These are phyloP conservation scores for Aplidium turbinatum DNA, from an alignment of 23 tunicate species.

Conservation along the genomic window DNA sequence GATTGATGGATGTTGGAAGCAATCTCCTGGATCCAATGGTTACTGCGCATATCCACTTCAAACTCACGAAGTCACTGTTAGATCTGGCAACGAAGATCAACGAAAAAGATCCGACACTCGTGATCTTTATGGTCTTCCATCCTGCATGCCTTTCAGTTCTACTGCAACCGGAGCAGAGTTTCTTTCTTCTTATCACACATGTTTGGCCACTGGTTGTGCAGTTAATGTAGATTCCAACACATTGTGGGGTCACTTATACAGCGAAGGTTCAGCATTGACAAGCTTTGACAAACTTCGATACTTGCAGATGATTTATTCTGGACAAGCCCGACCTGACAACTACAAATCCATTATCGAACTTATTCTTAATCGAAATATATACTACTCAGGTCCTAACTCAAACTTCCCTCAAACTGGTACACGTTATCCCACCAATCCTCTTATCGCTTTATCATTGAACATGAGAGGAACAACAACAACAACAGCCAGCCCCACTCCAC, in stretches of 20 bases:
- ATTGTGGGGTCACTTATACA: not conserved
- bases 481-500: no score
- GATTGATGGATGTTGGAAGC: constrained; percentile 81
- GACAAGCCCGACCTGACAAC: constrained; percentile 72
- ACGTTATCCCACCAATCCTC: not conserved
- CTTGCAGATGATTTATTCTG: constrained; percentile 24
- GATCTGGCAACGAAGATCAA: constrained; percentile 40
- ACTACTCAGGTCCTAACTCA: not conserved
- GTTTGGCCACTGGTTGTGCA: constrained; percentile 74
- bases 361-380: not conserved
- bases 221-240: constrained; percentile 12
- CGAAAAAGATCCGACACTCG: not conserved
- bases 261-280: constrained; percentile 3
- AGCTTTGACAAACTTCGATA: not conserved
- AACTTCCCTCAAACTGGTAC: not conserved
- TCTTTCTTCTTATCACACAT: constrained; percentile 47
- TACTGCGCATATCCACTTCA: constrained; percentile 59
- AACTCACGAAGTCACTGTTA: constrained; percentile 12
- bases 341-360: not conserved
- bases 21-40: not conserved
- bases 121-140: constrained; percentile 46
- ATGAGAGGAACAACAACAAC: no score
- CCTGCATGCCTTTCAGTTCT: constrained; percentile 46
- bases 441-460: not conserved
- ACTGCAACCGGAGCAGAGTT: constrained; percentile 27